These are phyloP conservation scores for Apocheima hispidaria DNA, from an alignment of 2,888 invertebrate species.

Conservation along the genomic window DNA sequence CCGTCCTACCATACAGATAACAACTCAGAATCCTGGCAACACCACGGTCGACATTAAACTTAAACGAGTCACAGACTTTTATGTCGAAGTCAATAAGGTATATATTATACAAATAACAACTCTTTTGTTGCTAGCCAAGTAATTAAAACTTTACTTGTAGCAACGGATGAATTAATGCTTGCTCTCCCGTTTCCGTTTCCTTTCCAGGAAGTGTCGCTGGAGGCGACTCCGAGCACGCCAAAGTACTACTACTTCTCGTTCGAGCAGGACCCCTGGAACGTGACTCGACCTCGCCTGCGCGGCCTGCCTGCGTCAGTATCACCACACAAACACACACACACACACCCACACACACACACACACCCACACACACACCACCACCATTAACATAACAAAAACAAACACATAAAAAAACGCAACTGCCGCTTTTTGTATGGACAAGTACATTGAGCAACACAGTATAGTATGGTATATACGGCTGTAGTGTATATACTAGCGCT, in stretches of 20 bases:
- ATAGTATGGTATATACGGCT: too few relatives aligned
- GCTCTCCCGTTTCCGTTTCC: too few relatives aligned
- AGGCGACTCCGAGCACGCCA: conserved; percentile 77
- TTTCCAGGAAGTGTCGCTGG: conserved; percentile 62
- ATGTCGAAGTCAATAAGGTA: conserved; percentile 75
- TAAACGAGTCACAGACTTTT: conserved; percentile 86
- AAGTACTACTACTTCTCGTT: conserved; percentile 86
- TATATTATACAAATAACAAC: neutral
- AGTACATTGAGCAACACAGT: too few relatives aligned
- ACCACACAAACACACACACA: neutral
- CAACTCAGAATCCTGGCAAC: conserved; percentile 85
- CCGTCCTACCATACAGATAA: conserved; percentile 87
- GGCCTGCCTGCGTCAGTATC: conserved; percentile 50
- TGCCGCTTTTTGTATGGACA: too few relatives aligned
- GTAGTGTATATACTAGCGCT: neutral
- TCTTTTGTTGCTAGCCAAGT: neutral
- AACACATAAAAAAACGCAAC: neutral
- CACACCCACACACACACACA: neutral
- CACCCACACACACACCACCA: neutral
- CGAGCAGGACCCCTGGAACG: conserved; percentile 84
- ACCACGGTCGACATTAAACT: conserved; percentile 85
- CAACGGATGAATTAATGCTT: too few relatives aligned
- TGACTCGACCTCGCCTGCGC: conserved; percentile 65
- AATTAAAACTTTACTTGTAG: too few relatives aligned
- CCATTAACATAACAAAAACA: neutral